Percentiles rank a stretch among this genome's conserved stretches.
Evolutionary conservation across 2,113 vertebrate genomes (phyloP).

Genomic region (Motacilla alba): DNA sequence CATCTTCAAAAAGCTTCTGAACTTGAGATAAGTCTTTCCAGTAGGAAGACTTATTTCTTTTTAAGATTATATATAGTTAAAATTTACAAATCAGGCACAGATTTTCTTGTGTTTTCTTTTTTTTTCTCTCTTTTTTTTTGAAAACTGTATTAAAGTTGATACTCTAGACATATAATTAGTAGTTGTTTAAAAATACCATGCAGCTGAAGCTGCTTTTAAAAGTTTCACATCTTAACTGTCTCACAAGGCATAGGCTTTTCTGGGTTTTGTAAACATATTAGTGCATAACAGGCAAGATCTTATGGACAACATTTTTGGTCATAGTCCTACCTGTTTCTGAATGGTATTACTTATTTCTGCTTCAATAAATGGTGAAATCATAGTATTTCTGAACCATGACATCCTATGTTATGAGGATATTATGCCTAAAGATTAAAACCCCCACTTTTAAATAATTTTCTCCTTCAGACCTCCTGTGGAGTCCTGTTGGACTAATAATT

Average conservation of each 20-base stretch:
- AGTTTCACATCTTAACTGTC: not conserved
- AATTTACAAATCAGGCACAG: not conserved
- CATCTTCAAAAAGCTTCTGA: slow-evolving; percentile 9
- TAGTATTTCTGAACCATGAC: not conserved
- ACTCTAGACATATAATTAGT: not conserved
- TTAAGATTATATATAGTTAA: not conserved
- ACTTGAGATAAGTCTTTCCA: not conserved
- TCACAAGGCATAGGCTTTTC: not conserved
- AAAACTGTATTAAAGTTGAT: not conserved
- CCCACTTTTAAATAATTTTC: not conserved
- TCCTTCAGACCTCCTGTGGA: not conserved
- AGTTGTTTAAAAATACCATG: not conserved
- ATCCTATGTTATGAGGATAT: not conserved
- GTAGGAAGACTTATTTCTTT: not conserved
- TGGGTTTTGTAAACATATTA: not conserved
- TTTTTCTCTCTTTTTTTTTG: not conserved
- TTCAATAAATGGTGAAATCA: not conserved
- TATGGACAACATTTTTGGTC: not conserved
- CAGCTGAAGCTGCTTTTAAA: not conserved
- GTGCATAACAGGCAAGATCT: not conserved
- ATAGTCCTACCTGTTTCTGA: not conserved
- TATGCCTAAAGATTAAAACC: not conserved
- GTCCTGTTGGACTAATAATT: not conserved
- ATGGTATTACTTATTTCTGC: not conserved
- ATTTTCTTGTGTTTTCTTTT: not conserved